Evolutionary conservation across 1,140 invertebrate species (phyloP), one percentile per base, ranked within the genome.

Genomic region (Apis laboriosa): DNA sequence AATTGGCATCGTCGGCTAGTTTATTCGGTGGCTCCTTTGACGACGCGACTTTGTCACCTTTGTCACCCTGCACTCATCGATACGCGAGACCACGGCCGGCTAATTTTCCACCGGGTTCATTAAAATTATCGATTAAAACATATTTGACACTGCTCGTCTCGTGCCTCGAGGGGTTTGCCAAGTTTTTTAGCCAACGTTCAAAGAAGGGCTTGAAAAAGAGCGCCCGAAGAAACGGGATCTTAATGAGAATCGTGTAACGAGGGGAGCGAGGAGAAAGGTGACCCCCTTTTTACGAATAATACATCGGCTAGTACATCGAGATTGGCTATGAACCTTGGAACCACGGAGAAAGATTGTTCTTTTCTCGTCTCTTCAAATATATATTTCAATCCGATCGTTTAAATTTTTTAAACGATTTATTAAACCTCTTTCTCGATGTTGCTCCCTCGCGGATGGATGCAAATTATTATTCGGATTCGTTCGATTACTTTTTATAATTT

Each of bases 1-100:
- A 80, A 66, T 66, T 74, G 61, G 49, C n/a, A 13, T 55, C 21
- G 17, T n/a, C 71, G 13, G 56, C 68, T 71, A 43, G 51, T n/a
- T 43, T 11, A 43, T 28, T 13, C 21, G 9, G 21, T 64, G 21
- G 7, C 15, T 15, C 53, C 34, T 58, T 78, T 67, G 75, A 56
- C 28, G 21, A 15, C n/a, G 28, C 43, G 34, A 43, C 66, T 70
- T 60, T 28, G 55, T 34, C 76, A 0, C 72, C 11, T 61, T 28
- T 17, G 24, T 24, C 24, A 15, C 56, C n/a, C n/a, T 7, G 34
- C 5, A 3, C 5, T 43, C 34, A 7, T 43, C 43, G n/a, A 49
- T 2, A 60, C 55, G 12, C 12, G 15, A 56, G 9, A 73, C 2
- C 15, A 43, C 34, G 34, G 34, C 24, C 17, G n/a, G 63, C 15